Evolutionary conservation across 2,888 invertebrate species (phyloP), one percentile per base, ranked within the genome.

Genomic region (Eupithecia inturbata): DNA sequence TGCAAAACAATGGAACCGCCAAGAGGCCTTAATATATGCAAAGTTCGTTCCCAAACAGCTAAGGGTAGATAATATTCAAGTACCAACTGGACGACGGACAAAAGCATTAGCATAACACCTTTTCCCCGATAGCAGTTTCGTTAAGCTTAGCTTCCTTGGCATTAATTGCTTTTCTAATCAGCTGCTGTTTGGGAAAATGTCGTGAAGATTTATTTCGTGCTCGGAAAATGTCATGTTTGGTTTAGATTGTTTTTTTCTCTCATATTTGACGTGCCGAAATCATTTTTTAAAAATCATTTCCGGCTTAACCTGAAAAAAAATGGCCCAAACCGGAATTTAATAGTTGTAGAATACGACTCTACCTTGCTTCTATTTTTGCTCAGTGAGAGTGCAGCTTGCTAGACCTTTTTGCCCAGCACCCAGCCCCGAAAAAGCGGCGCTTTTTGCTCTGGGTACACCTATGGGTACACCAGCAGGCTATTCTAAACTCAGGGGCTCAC

Each of bases 11-110:
- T 80, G 74, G 79, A 79, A 81, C 83, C 80, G 63, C 75, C 78
- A 82, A 81, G 80, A 81, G 81, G 79, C 78, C 49, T 74, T 78
- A 85, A 86, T 86, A 80, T 85, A 86, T 86, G 85, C 85, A 84
- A 85, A 85, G 82, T 79, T 80, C 68, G 72, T 74, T 67, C 71
- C 81, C 82, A 80, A 80, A 83, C 82, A 82, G 78, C 74, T 77
- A 80, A 78, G 81, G 75, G 79, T 76, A 84, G 84, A 85, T 85
- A 85, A 85, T 84, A 84, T 82, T 80, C 82, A 79, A 82, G 81
- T 82, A 80, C 79, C 75, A 71, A 45, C 60, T 36, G 77, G 79
- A 77, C 78, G 80, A 70, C 78, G 78, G 79, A 83, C 85, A 82
- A 80, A 80, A 81, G 66, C 63, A 85, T 86, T 86, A 81, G 79